Evolutionary conservation across 2,797 vertebrate genomes (phyloP), one percentile per base, ranked within the genome.

Genomic region (Arnoldichthys spilopterus): DNA sequence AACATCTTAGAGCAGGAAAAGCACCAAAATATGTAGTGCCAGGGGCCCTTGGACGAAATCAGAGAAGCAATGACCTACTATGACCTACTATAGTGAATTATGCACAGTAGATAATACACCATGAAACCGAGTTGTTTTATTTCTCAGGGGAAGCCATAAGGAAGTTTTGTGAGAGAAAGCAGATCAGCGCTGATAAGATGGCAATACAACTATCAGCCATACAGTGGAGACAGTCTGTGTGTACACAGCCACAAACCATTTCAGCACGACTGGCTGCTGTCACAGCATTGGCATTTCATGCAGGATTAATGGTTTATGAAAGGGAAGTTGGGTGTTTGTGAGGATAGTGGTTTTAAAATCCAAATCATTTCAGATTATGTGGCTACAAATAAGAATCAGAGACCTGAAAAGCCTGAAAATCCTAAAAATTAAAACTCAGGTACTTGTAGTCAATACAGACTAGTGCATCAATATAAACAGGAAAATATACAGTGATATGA

Each of bases 201-300:
- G 22, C 20, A 72, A 56, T 72, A 72, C 13, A 24, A 30, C 51
- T 56, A 16, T 66, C 8, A 22, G n/a, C 59, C 16, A 76, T 67
- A 56, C 43, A 24, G 11, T 70, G 56, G 77, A 59, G 77, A 72
- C 77, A 83, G 70, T 64, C 62, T 49, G 62, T 28, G 69, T 87
- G 84, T 89, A 82, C 88, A 79, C 77, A 83, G 77, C 15, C 69
- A 40, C 69, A 72, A 72, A 71, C 18, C 22, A 8, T 30, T 37
- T 37, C 30, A 71, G 51, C 47, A 20, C 20, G 12, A 15, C 68
- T 56, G 30, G 30, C 18, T 20, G 51, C 63, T 79, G 54, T 73
- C 32, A n/a, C 54, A n/a, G 30, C 30, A 22, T 32, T 71, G 78
- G 26, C 30, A 64, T 80, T 75, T 64, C 20, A 45, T 54, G 15